Evolutionary conservation across 2,113 vertebrate species (phyloP).

Genomic region (Cyphomyrus discorhynchus): DNA sequence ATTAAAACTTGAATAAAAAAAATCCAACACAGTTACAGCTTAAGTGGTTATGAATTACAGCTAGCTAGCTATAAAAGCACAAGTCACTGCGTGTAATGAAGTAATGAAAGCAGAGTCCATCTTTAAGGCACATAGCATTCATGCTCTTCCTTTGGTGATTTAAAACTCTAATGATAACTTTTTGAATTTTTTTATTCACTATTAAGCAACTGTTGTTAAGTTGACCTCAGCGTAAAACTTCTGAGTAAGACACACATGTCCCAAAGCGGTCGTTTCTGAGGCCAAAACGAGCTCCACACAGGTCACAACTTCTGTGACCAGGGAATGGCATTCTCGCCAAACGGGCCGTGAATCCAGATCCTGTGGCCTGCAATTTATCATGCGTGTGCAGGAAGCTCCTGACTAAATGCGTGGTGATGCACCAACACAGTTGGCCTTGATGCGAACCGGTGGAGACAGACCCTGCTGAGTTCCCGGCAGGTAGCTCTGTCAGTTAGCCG

Average conservation of each 20-base stretch:
- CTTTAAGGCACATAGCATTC: neutral
- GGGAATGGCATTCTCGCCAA: neutral
- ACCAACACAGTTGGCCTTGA: neutral
- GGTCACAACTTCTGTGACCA: neutral
- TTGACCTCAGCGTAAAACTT: neutral
- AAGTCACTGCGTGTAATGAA: neutral
- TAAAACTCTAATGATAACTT: neutral
- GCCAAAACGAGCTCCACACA: neutral
- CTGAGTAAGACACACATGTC: neutral
- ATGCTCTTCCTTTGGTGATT: neutral
- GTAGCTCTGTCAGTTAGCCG: neutral
- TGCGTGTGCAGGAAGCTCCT: constrained; percentile 18
- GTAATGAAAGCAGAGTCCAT: neutral
- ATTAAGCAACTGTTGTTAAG: neutral
- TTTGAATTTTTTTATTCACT: neutral
- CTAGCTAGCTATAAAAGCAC: neutral
- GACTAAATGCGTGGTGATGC: constrained; percentile 8
- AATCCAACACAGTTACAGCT: neutral
- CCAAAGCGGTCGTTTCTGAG: neutral
- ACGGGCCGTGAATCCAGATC: constrained; percentile 20
- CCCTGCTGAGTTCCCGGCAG: neutral
- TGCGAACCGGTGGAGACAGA: neutral
- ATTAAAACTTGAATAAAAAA: neutral
- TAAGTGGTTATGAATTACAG: neutral
- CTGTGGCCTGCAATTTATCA: constrained; percentile 26